Evolutionary conservation across 2,888 invertebrate species (phyloP).

Genomic region (Tanaodytes sp.): DNA sequence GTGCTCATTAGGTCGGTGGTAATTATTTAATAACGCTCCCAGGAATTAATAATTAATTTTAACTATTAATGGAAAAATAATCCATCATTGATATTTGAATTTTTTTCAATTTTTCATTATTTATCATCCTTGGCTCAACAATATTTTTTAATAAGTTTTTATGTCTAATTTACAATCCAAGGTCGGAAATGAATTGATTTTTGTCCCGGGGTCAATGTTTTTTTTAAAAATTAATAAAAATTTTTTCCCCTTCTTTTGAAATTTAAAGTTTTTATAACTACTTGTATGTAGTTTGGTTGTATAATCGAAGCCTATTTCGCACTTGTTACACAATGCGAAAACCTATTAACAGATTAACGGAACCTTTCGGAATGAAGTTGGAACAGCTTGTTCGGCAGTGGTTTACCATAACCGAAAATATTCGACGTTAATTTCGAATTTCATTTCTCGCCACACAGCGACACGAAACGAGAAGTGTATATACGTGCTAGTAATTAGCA

Average conservation of each 20-base stretch:
- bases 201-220: no score
- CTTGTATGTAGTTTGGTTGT: slow-evolving; percentile 31
- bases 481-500: slow-evolving; percentile 25
- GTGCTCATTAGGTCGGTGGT: no score
- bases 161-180: no score
- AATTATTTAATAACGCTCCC: no score
- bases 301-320: slow-evolving; percentile 28
- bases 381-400: slow-evolving; percentile 40
- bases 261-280: slow-evolving; percentile 34
- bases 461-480: slow-evolving; percentile 12
- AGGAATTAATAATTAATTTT: no score
- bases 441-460: slow-evolving; percentile 26
- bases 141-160: no score
- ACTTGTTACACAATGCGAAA: slow-evolving; percentile 48
- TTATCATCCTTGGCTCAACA: not conserved
- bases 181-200: no score
- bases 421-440: slow-evolving; percentile 41
- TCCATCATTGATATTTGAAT: no score
- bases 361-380: slow-evolving; percentile 46
- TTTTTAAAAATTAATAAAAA: no score
- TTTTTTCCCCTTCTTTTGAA: no score
- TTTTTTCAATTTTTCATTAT: not conserved
- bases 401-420: slow-evolving; percentile 37
- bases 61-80: no score
- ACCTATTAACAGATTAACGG: slow-evolving; percentile 50